Conservation (phyloP, 1,140 invertebrate species). For the Lordiphosa collinella region DNA sequence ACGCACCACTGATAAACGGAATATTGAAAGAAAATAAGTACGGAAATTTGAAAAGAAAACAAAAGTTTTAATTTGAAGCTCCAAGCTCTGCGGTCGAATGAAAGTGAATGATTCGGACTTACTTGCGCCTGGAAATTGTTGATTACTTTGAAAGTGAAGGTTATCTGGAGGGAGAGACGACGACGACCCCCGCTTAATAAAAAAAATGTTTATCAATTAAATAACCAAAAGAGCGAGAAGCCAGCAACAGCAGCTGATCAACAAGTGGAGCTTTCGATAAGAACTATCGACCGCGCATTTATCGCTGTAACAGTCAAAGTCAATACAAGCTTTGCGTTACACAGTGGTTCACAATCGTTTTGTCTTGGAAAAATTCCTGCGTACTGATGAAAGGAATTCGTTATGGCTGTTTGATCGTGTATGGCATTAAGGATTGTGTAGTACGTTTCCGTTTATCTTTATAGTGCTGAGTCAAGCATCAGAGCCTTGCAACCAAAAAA, state of each 20-base stretch:
- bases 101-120: conserved; percentile 40
- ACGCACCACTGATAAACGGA: conserved; percentile 39
- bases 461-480: no score
- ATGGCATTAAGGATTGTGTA: no score
- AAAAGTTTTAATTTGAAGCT: conserved; percentile 4
- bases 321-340: no score
- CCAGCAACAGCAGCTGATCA: conserved; percentile 17
- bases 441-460: no score
- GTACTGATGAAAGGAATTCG: no score
- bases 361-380: no score
- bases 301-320: no score
- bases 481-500: no score
- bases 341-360: no score
- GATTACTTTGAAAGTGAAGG: conserved; percentile 46
- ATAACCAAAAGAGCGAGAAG: conserved; percentile 43
- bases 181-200: conserved; percentile 26
- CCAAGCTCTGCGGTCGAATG: conserved; percentile 35
- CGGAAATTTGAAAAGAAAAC: background rate
- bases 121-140: conserved; percentile 48
- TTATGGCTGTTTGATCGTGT: no score
- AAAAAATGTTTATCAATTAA: conserved; percentile 63
- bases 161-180: conserved; percentile 44
- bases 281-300: no score
- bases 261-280: no score
- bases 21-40: background rate